Conservation (phyloP, 1,140 invertebrate genomes). For the Caenorhabditis brenneri region DNA sequence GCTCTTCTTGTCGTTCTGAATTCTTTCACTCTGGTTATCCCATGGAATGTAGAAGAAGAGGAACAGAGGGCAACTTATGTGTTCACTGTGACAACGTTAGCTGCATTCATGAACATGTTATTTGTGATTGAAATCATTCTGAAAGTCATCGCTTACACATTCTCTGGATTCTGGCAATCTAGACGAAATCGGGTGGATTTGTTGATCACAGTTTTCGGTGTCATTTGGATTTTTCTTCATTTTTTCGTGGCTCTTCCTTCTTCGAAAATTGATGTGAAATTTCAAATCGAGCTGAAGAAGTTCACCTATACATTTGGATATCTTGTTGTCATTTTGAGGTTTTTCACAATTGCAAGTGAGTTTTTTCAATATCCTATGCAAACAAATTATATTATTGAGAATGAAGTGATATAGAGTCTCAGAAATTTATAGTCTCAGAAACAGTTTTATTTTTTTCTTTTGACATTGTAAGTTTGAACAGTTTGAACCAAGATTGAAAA, state of each 20-base stretch:
- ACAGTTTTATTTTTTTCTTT: too few species aligned
- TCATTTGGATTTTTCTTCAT: conserved; percentile 94
- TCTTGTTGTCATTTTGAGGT: conserved; percentile 93
- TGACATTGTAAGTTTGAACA: too few species aligned
- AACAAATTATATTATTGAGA: too few species aligned
- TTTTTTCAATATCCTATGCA: too few species aligned
- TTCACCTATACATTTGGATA: conserved; percentile 89
- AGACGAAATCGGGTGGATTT: conserved; percentile 95
- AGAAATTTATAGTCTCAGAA: too few species aligned
- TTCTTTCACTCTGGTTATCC: conserved; percentile 67
- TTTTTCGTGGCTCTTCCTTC: conserved; percentile 79
- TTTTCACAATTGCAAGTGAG: conserved; percentile 92
- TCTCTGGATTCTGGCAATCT: conserved; percentile 97
- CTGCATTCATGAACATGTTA: conserved; percentile 79
- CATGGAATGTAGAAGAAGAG: conserved; percentile 74
- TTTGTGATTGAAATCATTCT: conserved; percentile 82
- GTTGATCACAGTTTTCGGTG: conserved; percentile 91
- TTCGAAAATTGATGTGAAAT: conserved; percentile 25
- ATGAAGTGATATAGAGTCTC: too few species aligned
- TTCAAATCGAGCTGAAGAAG: conserved; percentile 63
- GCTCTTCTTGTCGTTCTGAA: conserved; percentile 65
- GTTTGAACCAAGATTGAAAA: too few species aligned
- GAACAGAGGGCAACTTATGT: conserved; percentile 70
- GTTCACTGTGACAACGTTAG: conserved; percentile 81
- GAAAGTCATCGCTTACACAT: conserved; percentile 98